phyloP scores from a whole-genome alignment of 2,797 vertebrate species.

The Phylloscopus collybita region DNA sequence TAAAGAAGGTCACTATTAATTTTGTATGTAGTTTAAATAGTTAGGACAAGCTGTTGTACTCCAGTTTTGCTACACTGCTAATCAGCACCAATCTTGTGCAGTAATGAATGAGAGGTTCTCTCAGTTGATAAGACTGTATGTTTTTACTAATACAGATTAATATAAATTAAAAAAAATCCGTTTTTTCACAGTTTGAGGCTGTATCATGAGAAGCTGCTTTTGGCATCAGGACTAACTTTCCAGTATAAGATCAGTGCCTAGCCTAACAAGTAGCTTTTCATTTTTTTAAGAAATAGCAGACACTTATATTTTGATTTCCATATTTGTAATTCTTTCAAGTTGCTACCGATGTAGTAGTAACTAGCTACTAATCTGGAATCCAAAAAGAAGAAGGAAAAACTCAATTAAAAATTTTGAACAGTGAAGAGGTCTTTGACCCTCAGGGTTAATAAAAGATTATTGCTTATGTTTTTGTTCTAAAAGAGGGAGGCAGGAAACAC shows the following conservation, averaged over 20 bases:
- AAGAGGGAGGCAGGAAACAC: background rate
- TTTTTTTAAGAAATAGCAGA: background rate
- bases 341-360: background rate
- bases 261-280: background rate
- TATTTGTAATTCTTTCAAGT: background rate
- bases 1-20: background rate
- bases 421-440: background rate
- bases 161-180: background rate
- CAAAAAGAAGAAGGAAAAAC: background rate
- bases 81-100: background rate
- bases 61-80: background rate
- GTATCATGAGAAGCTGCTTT: background rate
- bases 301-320: background rate
- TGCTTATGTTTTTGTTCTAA: slow-evolving; percentile 1
- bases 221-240: background rate
- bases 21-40: background rate
- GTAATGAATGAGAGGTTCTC: background rate
- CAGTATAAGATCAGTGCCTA: background rate
- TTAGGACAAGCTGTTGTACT: background rate
- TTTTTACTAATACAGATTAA: background rate
- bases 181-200: background rate
- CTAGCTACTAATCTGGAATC: background rate
- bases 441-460: background rate
- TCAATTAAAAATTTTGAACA: background rate
- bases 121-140: background rate